These are phyloP conservation scores for Australoheros scitulus DNA, from an alignment of 2,113 vertebrate genomes.

Conservation along the genomic window DNA sequence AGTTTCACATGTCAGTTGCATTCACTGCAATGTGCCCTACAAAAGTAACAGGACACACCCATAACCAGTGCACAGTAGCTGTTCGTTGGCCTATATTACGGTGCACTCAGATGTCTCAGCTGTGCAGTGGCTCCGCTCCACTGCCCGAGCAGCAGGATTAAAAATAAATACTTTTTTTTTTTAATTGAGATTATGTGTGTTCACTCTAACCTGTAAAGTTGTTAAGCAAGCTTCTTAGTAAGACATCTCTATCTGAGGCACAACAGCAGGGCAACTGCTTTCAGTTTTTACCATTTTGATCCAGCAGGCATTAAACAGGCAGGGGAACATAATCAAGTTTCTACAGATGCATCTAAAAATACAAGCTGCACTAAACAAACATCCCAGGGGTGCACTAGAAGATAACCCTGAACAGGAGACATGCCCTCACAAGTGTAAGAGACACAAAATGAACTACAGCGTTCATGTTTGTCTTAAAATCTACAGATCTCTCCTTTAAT, in stretches of 20 bases:
- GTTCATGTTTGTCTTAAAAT: no score
- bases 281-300: neutral
- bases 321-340: accelerated
- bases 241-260: no score
- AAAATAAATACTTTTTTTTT: no score
- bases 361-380: neutral
- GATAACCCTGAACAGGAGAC: neutral
- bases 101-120: neutral
- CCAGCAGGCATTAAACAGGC: accelerated
- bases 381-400: neutral
- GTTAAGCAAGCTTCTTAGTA: no score
- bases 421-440: neutral
- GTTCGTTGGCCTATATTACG: neutral
- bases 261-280: no score
- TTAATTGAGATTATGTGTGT: neutral
- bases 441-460: no score
- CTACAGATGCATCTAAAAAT: no score
- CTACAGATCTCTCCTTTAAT: no score
- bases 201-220: neutral
- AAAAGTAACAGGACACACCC: neutral
- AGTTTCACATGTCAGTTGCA: neutral
- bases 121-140: neutral
- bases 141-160: neutral
- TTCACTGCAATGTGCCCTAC: neutral
- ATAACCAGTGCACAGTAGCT: neutral